These are phyloP conservation scores for Lasiurus cinereus DNA, from an alignment of 2,113 vertebrate species.

Conservation along the genomic window DNA sequence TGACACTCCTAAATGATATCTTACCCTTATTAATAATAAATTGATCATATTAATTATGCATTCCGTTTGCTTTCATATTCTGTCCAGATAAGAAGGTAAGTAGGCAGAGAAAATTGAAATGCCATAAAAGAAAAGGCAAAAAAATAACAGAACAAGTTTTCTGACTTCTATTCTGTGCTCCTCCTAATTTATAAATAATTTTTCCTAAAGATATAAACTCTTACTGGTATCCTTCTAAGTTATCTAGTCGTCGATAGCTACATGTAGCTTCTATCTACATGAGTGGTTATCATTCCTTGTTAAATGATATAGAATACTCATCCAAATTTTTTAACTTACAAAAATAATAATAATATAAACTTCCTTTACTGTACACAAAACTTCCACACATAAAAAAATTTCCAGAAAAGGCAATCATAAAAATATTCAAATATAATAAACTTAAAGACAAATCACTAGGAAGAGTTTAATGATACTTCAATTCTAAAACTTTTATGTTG, in stretches of 20 bases:
- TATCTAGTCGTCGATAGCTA: background rate
- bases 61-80: background rate
- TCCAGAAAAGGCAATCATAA: background rate
- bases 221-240: background rate
- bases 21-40: conserved; percentile 15
- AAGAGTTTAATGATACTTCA: background rate
- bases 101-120: background rate
- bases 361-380: background rate
- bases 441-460: background rate
- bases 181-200: background rate
- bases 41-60: background rate
- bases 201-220: background rate
- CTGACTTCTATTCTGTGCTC: background rate
- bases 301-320: background rate
- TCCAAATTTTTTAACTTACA: background rate
- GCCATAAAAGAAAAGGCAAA: background rate
- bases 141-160: background rate
- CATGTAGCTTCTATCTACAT: background rate
- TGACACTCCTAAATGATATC: background rate
- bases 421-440: background rate
- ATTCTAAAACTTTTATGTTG: background rate
- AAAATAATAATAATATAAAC: conserved; percentile 3
- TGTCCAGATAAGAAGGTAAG: background rate
- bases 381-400: background rate
- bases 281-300: background rate